Evolutionary conservation across 2,888 invertebrate species (phyloP).

Genomic region (Andrena fulva): DNA sequence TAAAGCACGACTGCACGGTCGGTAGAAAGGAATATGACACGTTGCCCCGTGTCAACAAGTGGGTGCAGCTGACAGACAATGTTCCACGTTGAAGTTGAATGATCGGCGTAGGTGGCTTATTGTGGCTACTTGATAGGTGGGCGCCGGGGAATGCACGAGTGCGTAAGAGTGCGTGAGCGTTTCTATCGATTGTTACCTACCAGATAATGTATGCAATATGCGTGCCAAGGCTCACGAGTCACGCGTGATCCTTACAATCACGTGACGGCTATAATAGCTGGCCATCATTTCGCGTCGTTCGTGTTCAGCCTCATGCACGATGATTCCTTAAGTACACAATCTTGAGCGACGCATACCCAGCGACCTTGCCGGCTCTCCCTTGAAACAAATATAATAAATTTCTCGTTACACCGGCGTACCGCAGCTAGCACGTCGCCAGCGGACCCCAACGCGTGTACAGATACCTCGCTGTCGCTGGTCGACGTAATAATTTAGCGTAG

Average conservation of each 20-base stretch:
- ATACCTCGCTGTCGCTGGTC: background rate
- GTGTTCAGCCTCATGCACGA: background rate
- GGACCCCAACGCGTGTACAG: background rate
- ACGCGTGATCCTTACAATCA: slow-evolving; percentile 56
- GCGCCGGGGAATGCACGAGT: slow-evolving; percentile 52
- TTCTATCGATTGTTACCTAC: slow-evolving; percentile 58
- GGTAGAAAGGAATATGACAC: slow-evolving; percentile 37
- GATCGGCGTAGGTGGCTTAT: slow-evolving; percentile 62
- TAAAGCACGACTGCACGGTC: slow-evolving; percentile 20
- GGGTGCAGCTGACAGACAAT: slow-evolving; percentile 56
- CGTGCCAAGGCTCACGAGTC: slow-evolving; percentile 78
- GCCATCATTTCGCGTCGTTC: slow-evolving; percentile 18
- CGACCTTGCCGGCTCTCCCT: background rate
- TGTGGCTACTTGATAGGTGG: slow-evolving; percentile 59
- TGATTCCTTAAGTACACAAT: background rate
- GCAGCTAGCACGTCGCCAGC: background rate
- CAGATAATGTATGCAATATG: slow-evolving; percentile 66
- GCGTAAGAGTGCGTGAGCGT: slow-evolving; percentile 57
- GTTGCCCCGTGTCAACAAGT: slow-evolving; percentile 52
- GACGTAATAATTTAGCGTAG: background rate
- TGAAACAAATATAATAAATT: no score
- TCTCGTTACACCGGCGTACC: no score
- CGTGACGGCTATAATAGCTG: slow-evolving; percentile 55
- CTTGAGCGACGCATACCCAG: background rate
- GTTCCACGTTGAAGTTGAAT: slow-evolving; percentile 55